Conservation (phyloP, 2,888 invertebrate genomes). For the Pristionchus fissidentatus region DNA sequence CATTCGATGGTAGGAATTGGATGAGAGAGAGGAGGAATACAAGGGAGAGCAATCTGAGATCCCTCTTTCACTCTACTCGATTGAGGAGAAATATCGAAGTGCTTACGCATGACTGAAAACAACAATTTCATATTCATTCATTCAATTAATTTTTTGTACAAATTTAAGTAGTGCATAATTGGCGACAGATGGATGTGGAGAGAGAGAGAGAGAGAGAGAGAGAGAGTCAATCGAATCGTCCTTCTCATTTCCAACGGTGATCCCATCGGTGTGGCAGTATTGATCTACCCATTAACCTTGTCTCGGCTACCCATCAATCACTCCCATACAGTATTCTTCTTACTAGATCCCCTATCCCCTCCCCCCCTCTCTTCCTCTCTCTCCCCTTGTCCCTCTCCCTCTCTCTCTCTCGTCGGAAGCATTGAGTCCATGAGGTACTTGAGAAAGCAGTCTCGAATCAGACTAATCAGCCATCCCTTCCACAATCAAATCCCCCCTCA, state of each 20-base stretch:
- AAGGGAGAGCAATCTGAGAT: slow-evolving; percentile 32
- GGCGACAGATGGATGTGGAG: too few species aligned
- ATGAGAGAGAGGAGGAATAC: slow-evolving; percentile 27
- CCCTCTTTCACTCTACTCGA: slow-evolving; percentile 32
- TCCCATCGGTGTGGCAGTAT: too few species aligned
- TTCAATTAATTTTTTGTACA: not conserved
- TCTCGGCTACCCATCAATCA: not conserved
- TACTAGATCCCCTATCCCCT: not conserved
- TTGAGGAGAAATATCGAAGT: slow-evolving; percentile 24
- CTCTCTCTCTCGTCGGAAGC: not conserved
- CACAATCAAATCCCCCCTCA: not conserved
- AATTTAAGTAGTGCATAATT: too few species aligned
- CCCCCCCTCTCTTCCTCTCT: not conserved
- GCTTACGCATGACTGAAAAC: slow-evolving; percentile 35
- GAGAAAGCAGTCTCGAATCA: slow-evolving; percentile 30
- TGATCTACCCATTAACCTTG: too few species aligned
- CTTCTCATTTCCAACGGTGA: too few species aligned
- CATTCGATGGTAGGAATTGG: slow-evolving; percentile 27
- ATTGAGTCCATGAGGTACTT: not conserved
- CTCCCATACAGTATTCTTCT: not conserved
- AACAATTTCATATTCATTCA: not conserved
- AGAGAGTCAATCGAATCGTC: too few species aligned
- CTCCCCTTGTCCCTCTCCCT: not conserved
- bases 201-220: too few species aligned
- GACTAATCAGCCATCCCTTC: slow-evolving; percentile 3